Base-by-base conservation (phyloP, 2,797 vertebrate genomes). In the Scarus forsteni region DNA sequence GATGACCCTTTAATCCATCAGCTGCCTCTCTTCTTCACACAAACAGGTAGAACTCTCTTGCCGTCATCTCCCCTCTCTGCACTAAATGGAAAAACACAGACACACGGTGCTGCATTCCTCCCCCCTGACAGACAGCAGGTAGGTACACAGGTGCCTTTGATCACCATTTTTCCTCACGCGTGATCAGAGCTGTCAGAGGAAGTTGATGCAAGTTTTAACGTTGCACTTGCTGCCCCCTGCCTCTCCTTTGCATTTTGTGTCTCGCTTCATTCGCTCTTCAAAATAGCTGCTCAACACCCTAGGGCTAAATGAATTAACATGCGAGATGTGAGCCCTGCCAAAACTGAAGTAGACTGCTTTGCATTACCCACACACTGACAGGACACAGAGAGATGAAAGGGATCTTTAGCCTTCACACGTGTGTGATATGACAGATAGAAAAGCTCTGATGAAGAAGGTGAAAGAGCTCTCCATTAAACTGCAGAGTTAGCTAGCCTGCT, bases 1-100 rank as follows among this genome's bases (percentile, higher is more conserved):
- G 64, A 87, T 75, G 87, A 83, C 72, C 75, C 70, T 80, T 88
- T 84, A 82, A 90, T 88, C 80, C 79, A 82, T 81, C 79, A 78
- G 73, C 72, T 56, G 66, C 66, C 72, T 68, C 67, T 56, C 48
- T 66, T 40, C 43, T 55, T 62, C 65, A 14, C 35, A 70, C 44
- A 79, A 63, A 66, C 61, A 48, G 66, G 60, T 44, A 71, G 51
- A 46, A 69, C 66, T 63, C 10, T 59, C 46, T 73, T 73, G 75
- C 73, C 63, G 70, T 80, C 85, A 79, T 77, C 58, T 46, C 60
- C 46, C 54, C 53, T 69, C 38, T 10, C 15, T 10, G 48, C 10
- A 14, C 70, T 66, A 59, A 70, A 67, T 16, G 65, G 19, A 71
- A 76, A 74, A 72, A 53, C 55, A 53, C 38, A 44, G 58, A 18